phyloP scores from a whole-genome alignment of 2,113 vertebrate genomes.

The Ammodytes marinus region DNA sequence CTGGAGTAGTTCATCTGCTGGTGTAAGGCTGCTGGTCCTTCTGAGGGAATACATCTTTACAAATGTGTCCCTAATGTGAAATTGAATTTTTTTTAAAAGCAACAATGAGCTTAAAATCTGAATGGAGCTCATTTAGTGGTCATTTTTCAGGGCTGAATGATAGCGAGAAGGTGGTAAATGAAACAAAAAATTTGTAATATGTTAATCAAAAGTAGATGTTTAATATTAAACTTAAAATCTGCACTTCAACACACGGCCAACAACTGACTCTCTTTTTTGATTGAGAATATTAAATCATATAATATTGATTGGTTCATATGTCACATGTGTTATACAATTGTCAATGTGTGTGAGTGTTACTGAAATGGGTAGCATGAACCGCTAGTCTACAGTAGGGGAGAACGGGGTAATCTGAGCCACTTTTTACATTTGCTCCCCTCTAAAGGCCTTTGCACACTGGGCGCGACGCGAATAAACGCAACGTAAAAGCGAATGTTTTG shows the following conservation, averaged over 20 bases:
- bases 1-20: neutral
- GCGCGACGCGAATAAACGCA: no score
- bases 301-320: neutral
- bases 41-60: neutral
- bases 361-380: neutral
- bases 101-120: constrained; percentile 41
- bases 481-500: no score
- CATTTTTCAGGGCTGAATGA: constrained; percentile 49
- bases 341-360: neutral
- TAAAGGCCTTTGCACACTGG: no score
- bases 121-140: constrained; percentile 47
- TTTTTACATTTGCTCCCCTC: no score
- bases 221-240: neutral
- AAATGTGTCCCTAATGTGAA: neutral
- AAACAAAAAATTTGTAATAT: no score
- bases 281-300: neutral
- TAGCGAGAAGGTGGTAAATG: no score
- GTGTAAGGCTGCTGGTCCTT: neutral
- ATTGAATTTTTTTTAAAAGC: neutral
- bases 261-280: neutral
- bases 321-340: neutral
- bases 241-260: neutral
- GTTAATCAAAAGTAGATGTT: neutral
- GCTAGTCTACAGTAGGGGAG: neutral
- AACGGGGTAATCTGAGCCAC: no score